Conservation (phyloP, 2,113 vertebrate genomes). For the Odontesthes bonariensis region DNA sequence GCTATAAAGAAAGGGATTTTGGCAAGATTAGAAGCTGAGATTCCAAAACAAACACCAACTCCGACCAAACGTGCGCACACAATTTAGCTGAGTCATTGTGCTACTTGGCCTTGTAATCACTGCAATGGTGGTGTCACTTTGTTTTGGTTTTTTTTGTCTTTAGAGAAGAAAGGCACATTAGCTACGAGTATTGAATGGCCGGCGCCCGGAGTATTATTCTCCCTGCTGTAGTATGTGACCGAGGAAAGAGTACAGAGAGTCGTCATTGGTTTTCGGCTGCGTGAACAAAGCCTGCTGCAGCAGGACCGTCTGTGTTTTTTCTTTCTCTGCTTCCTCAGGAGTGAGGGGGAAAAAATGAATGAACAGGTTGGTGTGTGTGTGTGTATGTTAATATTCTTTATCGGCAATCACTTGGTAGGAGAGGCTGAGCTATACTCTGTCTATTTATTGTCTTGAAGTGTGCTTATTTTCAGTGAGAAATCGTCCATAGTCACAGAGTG, state of each 20-base stretch:
- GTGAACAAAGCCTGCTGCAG: constrained; percentile 43
- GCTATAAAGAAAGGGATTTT: too few relatives aligned
- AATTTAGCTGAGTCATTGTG: neutral
- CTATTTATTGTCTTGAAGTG: neutral
- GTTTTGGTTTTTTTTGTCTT: constrained; percentile 1
- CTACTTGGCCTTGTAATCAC: neutral
- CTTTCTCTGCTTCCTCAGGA: constrained; percentile 9
- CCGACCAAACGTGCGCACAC: neutral
- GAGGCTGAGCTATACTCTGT: constrained; percentile 1
- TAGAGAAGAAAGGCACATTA: neutral
- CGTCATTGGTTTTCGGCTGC: constrained; percentile 31
- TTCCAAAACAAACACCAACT: neutral
- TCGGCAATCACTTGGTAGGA: neutral
- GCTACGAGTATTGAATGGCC: constrained; percentile 9
- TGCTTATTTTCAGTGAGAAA: neutral
- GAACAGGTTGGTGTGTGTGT: constrained; percentile 10
- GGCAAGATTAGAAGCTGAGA: too few relatives aligned
- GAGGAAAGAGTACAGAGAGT: constrained; percentile 1
- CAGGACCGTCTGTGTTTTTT: constrained; percentile 22
- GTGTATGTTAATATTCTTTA: constrained; percentile 4
- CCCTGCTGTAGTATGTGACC: constrained; percentile 10
- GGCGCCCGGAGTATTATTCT: neutral
- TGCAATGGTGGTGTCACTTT: neutral
- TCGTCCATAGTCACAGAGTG: constrained; percentile 1
- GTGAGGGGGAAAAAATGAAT: neutral